Conservation (phyloP, 2,888 invertebrate species). For the Apodemia hepburni region DNA sequence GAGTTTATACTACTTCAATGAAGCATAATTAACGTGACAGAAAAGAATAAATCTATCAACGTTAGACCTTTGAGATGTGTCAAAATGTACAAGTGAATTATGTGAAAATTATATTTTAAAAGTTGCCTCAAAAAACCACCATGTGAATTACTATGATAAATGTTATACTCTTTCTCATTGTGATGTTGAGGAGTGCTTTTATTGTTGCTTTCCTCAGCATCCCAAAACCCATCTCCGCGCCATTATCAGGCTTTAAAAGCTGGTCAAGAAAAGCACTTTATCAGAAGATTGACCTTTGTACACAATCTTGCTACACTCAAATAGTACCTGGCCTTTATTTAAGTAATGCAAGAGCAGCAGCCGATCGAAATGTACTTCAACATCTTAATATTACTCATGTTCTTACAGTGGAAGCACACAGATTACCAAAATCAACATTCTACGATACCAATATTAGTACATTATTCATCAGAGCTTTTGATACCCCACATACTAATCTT, state of each 20-base stretch:
- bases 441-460: conserved; percentile 55
- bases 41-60: conserved; percentile 37
- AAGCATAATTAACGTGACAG: conserved; percentile 24
- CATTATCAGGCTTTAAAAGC: conserved; percentile 49
- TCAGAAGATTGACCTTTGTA: conserved; percentile 64
- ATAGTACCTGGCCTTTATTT: conserved; percentile 63
- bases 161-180: conserved; percentile 41
- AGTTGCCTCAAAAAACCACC: conserved; percentile 20
- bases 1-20: conserved; percentile 1
- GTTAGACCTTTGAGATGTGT: conserved; percentile 37
- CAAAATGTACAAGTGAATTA: conserved; percentile 34
- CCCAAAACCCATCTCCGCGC: conserved; percentile 53
- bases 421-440: conserved; percentile 60
- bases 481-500: conserved; percentile 64
- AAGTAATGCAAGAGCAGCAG: conserved; percentile 67
- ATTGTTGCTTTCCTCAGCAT: conserved; percentile 60
- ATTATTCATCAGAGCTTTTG: conserved; percentile 71
- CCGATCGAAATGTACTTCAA: conserved; percentile 52
- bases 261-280: conserved; percentile 62
- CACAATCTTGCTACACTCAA: conserved; percentile 62
- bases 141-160: conserved; percentile 24
- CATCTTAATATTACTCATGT: conserved; percentile 69
- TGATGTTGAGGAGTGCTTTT: conserved; percentile 61
- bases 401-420: conserved; percentile 66
- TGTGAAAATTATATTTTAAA: conserved; percentile 22